Base-by-base conservation (phyloP, 1,140 invertebrate species). In the Delia radicum region DNA sequence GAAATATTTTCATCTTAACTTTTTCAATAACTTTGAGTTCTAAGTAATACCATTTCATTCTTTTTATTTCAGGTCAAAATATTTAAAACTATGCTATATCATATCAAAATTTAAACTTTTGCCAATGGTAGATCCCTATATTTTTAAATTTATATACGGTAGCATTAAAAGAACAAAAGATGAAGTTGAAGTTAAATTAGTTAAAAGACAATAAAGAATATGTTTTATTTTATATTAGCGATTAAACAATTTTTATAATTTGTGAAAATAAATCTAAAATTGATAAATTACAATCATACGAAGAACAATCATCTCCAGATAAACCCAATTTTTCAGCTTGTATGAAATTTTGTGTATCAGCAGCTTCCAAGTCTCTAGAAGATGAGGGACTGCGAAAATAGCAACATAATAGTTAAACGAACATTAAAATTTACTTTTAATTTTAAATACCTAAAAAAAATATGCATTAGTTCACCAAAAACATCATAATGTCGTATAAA, bases 31-130 rank as follows among this genome's bases (percentile, higher is more conserved):
- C n/a, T n/a, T n/a, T n/a, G n/a, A n/a, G n/a, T n/a, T n/a, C n/a
- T 48, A 63, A 15, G 13, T 15, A 48, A 15, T 1, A 7, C 15
- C 31, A 3, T 31, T 5, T 46, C 10, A n/a, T n/a, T n/a, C 28
- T 8, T 63, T 55, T 55, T 12, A n/a, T 55, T 76, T n/a, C 26
- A 84, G 82, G 82, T 37, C 82, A 85, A 82, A 88, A 88, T 78
- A 88, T 86, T 79, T n/a, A n/a, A n/a, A n/a, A 87, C 87, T 46
- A 80, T 89, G 80, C 3, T 87, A 87, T n/a, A 75, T 89, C 0
- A 55, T 88, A 1, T 83, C 84, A 62, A 78, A 84, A 2, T 87
- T 81, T 31, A 76, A 81, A 74, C 5, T 87, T 6, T 33, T 80
- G 6, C 79, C 85, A 0, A 28, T 82, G 6, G 77, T 77, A 3